phyloP scores from a whole-genome alignment of 2,797 vertebrate species.

The Syngnathus rostellatus region DNA sequence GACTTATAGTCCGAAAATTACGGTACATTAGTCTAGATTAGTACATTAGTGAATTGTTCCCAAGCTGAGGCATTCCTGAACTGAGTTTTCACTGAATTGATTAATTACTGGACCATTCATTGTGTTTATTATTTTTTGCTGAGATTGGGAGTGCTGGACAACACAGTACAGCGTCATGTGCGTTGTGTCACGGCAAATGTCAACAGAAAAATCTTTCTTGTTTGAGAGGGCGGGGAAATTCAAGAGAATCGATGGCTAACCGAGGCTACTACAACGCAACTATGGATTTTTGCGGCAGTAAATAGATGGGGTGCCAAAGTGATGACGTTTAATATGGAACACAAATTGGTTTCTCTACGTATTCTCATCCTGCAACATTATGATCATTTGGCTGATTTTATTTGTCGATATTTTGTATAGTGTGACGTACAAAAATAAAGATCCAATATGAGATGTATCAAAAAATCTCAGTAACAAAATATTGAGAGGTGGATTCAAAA shows the following conservation, averaged over 20 bases:
- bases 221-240: background rate
- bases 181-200: background rate
- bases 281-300: background rate
- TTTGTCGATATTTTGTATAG: too few relatives aligned
- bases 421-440: too few relatives aligned
- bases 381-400: background rate
- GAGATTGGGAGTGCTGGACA: background rate
- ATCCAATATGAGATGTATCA: too few relatives aligned
- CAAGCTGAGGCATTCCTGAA: too few relatives aligned
- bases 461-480: too few relatives aligned
- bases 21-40: too few relatives aligned
- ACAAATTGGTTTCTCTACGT: background rate
- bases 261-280: background rate
- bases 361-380: background rate
- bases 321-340: background rate
- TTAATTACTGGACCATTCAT: background rate
- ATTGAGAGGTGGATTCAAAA: too few relatives aligned
- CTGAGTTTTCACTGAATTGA: background rate
- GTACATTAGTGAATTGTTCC: too few relatives aligned
- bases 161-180: background rate
- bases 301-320: background rate
- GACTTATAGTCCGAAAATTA: too few relatives aligned
- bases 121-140: background rate
- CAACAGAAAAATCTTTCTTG: background rate
- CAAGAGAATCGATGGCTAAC: background rate